Base-by-base conservation (phyloP, 1,140 invertebrate species). In the Cotesia glomerata region DNA sequence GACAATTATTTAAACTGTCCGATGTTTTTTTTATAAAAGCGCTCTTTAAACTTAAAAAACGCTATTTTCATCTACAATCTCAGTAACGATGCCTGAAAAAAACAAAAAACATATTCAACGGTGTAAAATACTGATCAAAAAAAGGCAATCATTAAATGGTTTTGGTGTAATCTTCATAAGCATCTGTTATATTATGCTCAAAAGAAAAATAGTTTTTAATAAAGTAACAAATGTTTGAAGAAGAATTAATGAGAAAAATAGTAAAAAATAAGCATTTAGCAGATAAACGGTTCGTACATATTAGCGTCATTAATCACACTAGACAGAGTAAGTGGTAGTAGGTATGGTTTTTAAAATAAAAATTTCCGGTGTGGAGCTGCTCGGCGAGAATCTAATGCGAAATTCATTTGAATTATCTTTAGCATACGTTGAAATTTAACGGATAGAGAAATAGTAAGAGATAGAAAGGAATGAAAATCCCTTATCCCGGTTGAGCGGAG, bases 321-420 rank as follows among this genome's bases (percentile, higher is more conserved):
- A 58, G 32, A 52, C 59, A 26, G 52, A 63, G 18, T 49, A 73
- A 71, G 45, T 71, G 58, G 69, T 45, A 11, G 39, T 45, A 11
- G 39, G 39, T 54, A 26, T 18, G 49, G 59, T 36, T 69, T 73
- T 69, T 73, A 70, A 49, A 49, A 32, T 32, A 13, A 62, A 69
- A 52, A 59, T 69, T 59, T 56, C 54, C 56, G 68, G 8, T 14
- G 34, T 18, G 26, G 7, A 34, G 26, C 26, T 26, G 26, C 26
- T 26, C 26, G 1, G 26, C 26, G 16, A 14, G 26, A 13, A 54
- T 59, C 62, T 52, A 68, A 67, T 67, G 72, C 18, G 71, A 74
- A 74, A 76, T 74, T 74, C 73, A 75, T 73, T 77, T 54, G 66
- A 77, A 75, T 75, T 72, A 77, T 77, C 75, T 71, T 66, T 16